Conservation (phyloP, 2,888 invertebrate genomes). For the Spodoptera exigua region DNA sequence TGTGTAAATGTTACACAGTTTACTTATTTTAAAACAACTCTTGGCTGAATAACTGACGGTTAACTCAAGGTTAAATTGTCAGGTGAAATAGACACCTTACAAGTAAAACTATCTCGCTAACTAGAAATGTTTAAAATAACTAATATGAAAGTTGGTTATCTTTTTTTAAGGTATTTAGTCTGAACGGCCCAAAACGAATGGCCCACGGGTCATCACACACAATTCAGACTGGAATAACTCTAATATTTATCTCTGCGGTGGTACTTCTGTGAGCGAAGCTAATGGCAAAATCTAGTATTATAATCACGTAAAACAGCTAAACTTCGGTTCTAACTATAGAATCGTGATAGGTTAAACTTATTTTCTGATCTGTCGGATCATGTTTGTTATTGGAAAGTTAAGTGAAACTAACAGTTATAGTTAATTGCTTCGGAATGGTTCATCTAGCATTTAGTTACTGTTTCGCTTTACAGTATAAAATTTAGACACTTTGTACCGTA, state of each 20-base stretch:
- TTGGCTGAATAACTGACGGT: slow-evolving; percentile 1
- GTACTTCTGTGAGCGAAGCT: too few species aligned
- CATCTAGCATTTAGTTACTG: slow-evolving; percentile 12
- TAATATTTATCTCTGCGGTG: too few species aligned
- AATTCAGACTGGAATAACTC: too few species aligned
- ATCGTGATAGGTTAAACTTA: slow-evolving; percentile 54
- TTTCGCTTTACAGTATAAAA: too few species aligned
- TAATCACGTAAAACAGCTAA: too few species aligned
- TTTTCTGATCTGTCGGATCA: slow-evolving; percentile 40
- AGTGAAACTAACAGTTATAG: slow-evolving; percentile 3
- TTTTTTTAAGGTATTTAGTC: too few species aligned
- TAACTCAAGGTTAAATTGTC: slow-evolving; percentile 10
- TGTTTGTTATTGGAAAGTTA: slow-evolving; percentile 44
- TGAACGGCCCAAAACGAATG: too few species aligned
- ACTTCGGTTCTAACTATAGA: slow-evolving; percentile 14
- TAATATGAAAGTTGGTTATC: too few species aligned
- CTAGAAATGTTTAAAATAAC: too few species aligned
- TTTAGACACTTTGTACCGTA: too few species aligned
- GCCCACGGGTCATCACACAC: too few species aligned
- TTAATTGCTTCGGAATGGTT: slow-evolving; percentile 2
- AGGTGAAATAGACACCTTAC: neutral
- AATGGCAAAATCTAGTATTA: too few species aligned
- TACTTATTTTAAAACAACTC: neutral
- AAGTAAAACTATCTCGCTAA: neutral
- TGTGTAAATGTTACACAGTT: slow-evolving; percentile 14